Evolutionary conservation across 2,888 invertebrate genomes (phyloP), one percentile per base, ranked within the genome.

Genomic region (Drosophila nr. perissopoda): DNA sequence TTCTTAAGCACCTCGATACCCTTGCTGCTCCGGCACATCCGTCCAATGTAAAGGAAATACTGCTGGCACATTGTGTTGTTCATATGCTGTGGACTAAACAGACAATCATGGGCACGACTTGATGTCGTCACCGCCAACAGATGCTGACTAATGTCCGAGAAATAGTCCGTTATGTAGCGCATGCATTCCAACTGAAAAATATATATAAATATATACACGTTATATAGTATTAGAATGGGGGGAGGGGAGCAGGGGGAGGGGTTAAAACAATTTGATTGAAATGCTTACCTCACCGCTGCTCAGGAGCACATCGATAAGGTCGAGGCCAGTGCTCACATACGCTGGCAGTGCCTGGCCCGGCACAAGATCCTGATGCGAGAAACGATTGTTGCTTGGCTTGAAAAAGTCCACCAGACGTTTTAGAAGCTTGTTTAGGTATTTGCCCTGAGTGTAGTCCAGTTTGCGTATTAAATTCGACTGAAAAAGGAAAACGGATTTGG

Each of bases 31-130:
- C 96, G 96, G 82, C 96, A 96, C 88, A 99, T 94, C 82, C 97
- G 96, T 0, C 99, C 99, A 74, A 99, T 95, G 91, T 98, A 97
- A 52, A 99, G 94, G 93, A 99, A 99, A 94, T 99, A 99, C 94
- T 97, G 97, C 92, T 98, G 98, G 92, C 98, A 97, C 94, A 98
- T 96, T 0, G 98, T 98, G 88, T 96, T 97, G 83, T 96, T 95
- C 95, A 98, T 96, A 91, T 97, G 96, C 82, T 97, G 96, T 1
- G 98, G 98, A 92, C 97, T 97, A 89, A 98, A 97, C 27, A 98
- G 93, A 80, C 97, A 97, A 91, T 97, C 97, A 91, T 97, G 97
- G 0, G 97, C 97, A 79, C 96, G 96, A 80, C 95, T 95, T 2
- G 96, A 95, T 3, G 95, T 95, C 52, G 95, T 95, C 56, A 98